Base-by-base conservation (phyloP, 2,113 vertebrate species). In the Tricholaema leucomelas region DNA sequence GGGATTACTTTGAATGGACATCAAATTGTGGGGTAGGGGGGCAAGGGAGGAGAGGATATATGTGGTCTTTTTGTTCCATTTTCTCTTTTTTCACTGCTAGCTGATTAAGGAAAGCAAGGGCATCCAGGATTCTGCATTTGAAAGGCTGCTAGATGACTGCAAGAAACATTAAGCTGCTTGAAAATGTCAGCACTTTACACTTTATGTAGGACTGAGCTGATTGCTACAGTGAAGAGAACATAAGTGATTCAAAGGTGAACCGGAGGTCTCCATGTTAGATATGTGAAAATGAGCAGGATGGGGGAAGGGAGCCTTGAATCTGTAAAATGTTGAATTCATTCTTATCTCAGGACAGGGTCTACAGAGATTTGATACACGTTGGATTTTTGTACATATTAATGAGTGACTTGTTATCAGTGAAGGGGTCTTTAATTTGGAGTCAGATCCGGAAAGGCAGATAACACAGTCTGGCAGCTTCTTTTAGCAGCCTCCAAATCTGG, bases 161-260 rank as follows among this genome's bases (percentile, higher is more conserved):
- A 87, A 95, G 91, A 96, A 94, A 95, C 94, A 95, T 91, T 94
- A 95, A 81, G 84, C 86, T 96, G 88, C 86, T 96, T 94, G 94
- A 85, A 96, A 95, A 95, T 95, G 96, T 96, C 93, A 96, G 92
- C 93, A 95, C 91, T 96, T 94, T 95, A 85, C 96, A 67, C 94
- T 92, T 93, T 94, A 93, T 95, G 78, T 95, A 90, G 88, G 94
- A 93, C 88, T 95, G 94, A 96, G 91, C 90, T 96, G 96, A 95
- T 96, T 96, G 94, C 91, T 87, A 60, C 25, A 3, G 81, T 93
- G 94, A 94, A 94, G 92, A 95, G 96, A 95, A 94, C 90, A 88
- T 91, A 94, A 96, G 93, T 93, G 94, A 96, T 94, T 95, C 93
- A 95, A 94, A 95, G 93, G 96, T 96, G 94, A 96, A 95, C 55